Base-by-base conservation (phyloP, 2,888 invertebrate genomes). In the Cotesia congregata region DNA sequence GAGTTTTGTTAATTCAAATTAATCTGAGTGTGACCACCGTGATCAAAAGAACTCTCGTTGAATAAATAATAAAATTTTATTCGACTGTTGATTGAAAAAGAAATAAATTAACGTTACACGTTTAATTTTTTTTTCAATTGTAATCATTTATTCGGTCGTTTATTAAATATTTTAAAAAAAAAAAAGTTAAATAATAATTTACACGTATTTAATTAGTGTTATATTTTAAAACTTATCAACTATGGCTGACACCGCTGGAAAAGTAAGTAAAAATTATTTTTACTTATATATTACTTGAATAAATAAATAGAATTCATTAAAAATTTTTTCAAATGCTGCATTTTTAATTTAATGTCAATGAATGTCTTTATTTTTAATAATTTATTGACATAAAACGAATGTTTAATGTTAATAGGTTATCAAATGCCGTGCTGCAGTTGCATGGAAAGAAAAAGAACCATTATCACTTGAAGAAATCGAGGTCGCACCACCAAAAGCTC, bases 391-490 rank as follows among this genome's bases (percentile, higher is more conserved):
- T 50, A 6, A 9, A 50, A 50, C 7, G 7, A 50, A 50, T 50
- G 50, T 68, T n/a, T 5, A 12, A 17, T 59, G 0, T 59, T 30
- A 6, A 60, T 88, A 95, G 94, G 92, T 94, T 68, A 98, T 99
- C 82, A 94, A 93, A 85, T 99, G 99, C 90, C 93, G 93, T 86
- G 99, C 99, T 30, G 99, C 98, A 1, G 97, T 99, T 17, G 98
- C 99, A 4, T 99, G 99, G 99, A 95, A 94, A 84, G 94, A 97
- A 72, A 97, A 97, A 82, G 93, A 96, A 86, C 96, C 97, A 6
- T 91, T 99, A 39, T 92, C 93, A 1, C 92, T 99, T 72, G 99
- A 99, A 91, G 95, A 95, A 74, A 93, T 99, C 77, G 95, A 97
- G 90, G 99, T 99, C 0, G 96, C 94, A 17, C 97, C 98, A 6